Percentiles rank a stretch among this genome's conserved stretches.
Conservation (phyloP, 2,113 vertebrate genomes). For the rat (Rattus norvegicus) region DNA sequence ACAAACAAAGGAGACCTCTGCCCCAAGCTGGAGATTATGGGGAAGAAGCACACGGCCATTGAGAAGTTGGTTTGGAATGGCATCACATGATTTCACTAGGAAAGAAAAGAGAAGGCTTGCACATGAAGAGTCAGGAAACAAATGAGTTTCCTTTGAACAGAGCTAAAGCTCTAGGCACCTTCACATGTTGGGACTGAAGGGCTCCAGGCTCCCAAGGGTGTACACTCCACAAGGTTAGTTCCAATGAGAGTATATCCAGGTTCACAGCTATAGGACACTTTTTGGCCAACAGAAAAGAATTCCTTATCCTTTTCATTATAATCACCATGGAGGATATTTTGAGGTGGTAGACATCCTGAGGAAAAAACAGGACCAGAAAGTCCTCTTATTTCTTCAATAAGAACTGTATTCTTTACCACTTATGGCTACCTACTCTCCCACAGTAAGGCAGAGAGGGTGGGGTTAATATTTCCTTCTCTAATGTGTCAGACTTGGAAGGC, state of each 20-base stretch:
- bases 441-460: neutral
- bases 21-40: conserved; percentile 45
- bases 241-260: conserved; percentile 61
- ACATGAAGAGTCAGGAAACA: conserved; percentile 11
- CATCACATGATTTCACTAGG: conserved; percentile 58
- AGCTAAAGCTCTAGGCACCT: conserved; percentile 49
- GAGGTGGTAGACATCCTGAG: conserved; percentile 75
- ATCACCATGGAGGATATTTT: conserved; percentile 22
- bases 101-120: conserved; percentile 41
- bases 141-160: neutral
- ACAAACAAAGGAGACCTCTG: conserved; percentile 69
- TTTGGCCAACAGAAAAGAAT: conserved; percentile 51
- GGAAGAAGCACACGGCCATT: conserved; percentile 31
- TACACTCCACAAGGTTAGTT: conserved; percentile 18
- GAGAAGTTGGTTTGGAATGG: conserved; percentile 37
- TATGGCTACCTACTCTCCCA: neutral
- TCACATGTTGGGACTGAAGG: conserved; percentile 47
- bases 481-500: neutral
- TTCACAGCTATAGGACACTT: conserved; percentile 61
- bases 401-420: conserved; percentile 19
- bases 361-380: conserved; percentile 43
- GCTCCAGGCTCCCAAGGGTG: conserved; percentile 62
- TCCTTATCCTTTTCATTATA: conserved; percentile 30
- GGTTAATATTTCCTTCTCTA: neutral
- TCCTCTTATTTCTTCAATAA: conserved; percentile 54